Evolutionary conservation across 2,888 invertebrate species (phyloP), one percentile per base, ranked within the genome.

Genomic region (Cryptocheilus praepositus): DNA sequence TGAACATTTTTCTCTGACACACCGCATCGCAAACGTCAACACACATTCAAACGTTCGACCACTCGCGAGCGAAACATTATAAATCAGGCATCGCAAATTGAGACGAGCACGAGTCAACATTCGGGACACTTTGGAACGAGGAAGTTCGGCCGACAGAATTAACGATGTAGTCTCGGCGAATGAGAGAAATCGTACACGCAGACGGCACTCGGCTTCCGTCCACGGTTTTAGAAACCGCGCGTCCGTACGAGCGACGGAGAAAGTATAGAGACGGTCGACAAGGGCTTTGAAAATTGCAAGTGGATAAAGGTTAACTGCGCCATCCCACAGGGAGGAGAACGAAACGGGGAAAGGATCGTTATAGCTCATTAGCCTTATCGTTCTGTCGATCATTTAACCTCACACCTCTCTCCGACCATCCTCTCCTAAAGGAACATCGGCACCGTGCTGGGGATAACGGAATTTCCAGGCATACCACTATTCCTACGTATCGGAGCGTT

Each of bases 301-400:
- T 45, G 71, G 61, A 77, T 74, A 78, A 78, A 78, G 78, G 78
- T 78, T 76, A 78, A 76, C 77, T 43, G 67, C 65, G 19, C 57
- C 49, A 59, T 18, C 66, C 56, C 46, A 63, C 67, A 36, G 60
- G 52, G 59, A n/a, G 49, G 52, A 52, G 52, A 52, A 62, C 70
- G 70, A 79, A 74, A 69, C 46, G 74, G 77, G 74, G 78, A 79
- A 80, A 80, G 78, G 77, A 74, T 80, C 77, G 78, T 80, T 77
- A 77, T 59, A 74, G 77, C 80, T 79, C 78, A 79, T 79, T 79
- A 79, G 80, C 71, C 77, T 80, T 79, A 79, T 79, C 80, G 73
- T 66, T 58, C 63, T 57, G 72, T 64, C 69, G 74, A 79, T 79
- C 78, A 69, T 67, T 78, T 79, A 77, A 79, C 78, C 80, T 77